Conservation (phyloP, 2,797 vertebrate species). For the Pitangus sulphuratus region DNA sequence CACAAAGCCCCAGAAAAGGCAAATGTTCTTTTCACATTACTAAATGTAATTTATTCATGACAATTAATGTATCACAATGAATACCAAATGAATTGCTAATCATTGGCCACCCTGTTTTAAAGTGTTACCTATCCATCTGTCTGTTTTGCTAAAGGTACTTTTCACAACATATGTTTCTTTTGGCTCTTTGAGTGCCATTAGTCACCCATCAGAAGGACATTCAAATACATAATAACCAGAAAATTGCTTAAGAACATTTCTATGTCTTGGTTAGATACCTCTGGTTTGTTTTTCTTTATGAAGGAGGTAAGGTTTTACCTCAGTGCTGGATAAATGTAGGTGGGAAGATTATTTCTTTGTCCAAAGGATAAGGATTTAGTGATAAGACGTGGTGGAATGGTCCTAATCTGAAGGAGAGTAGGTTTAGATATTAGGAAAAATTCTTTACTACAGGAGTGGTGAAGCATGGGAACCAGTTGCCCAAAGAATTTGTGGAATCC, state of each 20-base stretch:
- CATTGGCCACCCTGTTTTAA: constrained; percentile 33
- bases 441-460: background rate
- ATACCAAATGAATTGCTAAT: constrained; percentile 62
- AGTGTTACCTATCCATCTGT: constrained; percentile 64
- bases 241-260: background rate
- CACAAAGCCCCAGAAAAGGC: background rate
- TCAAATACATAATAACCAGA: background rate
- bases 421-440: background rate
- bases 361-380: background rate
- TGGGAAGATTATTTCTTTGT: background rate
- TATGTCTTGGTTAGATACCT: background rate
- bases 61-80: constrained; percentile 38
- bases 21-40: background rate
- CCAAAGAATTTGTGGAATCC: background rate
- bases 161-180: constrained; percentile 53
- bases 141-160: constrained; percentile 57
- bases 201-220: constrained; percentile 15
- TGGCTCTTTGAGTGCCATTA: constrained; percentile 21
- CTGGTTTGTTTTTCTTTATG: background rate
- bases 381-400: background rate
- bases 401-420: background rate
- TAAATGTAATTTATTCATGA: constrained; percentile 53
- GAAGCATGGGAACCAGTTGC: background rate
- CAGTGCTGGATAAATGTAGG: background rate
- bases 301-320: background rate